A percentile compares a stretch with the other conserved stretches of the same genome.
These are phyloP conservation scores for Emydura subglobosa DNA, from an alignment of 2,113 vertebrate genomes.

Conservation along the genomic window DNA sequence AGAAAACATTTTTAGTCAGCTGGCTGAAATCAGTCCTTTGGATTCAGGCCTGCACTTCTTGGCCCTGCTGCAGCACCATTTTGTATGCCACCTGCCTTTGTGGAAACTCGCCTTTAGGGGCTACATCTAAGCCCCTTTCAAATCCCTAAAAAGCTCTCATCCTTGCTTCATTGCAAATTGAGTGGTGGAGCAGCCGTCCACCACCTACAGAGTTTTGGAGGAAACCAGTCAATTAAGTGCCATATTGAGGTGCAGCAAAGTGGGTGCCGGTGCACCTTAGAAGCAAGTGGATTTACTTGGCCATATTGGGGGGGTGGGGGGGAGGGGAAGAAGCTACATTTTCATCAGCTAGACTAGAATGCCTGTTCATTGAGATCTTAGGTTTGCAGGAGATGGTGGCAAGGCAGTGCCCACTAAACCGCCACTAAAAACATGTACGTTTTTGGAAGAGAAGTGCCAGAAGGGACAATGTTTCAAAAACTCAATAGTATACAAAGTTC, in stretches of 20 bases:
- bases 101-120: not conserved
- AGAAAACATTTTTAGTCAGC: not conserved
- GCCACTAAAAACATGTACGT: not conserved
- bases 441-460: not conserved
- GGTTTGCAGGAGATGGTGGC: not conserved
- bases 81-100: not conserved
- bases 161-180: not conserved
- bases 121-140: not conserved
- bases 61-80: not conserved
- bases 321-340: too few relatives aligned
- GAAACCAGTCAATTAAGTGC: not conserved
- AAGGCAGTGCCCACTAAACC: not conserved
- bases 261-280: not conserved
- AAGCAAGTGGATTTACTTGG: not conserved
- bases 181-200: not conserved
- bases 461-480: not conserved
- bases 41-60: not conserved
- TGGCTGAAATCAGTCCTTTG: accelerated
- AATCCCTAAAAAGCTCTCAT: accelerated
- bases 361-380: not conserved
- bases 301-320: not conserved
- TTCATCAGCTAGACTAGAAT: not conserved
- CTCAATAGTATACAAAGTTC: not conserved
- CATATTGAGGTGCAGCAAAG: not conserved
- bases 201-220: not conserved